Base-by-base conservation (phyloP, 2,888 invertebrate genomes). In the Nymphalis polychloros region DNA sequence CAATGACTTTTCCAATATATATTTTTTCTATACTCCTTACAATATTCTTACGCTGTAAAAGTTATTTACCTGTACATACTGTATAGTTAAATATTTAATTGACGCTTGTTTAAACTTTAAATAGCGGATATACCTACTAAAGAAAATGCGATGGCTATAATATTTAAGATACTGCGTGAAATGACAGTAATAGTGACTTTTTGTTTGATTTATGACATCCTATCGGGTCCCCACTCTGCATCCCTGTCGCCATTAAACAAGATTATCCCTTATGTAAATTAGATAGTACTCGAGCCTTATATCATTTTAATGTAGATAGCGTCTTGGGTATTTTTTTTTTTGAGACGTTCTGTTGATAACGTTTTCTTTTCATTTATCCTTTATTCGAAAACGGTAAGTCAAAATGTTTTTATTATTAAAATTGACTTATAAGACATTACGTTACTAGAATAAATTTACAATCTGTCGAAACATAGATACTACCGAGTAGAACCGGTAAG, bases 261-360 rank as follows among this genome's bases (percentile, higher is more conserved):
- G 76, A 73, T 77, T 75, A 76, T 75, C 72, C 75, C 73, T 71
- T 76, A 77, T 76, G 76, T 76, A 76, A 73, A 77, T 76, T 72
- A 72, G 70, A 76, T 69, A 68, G 67, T 71, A 68, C 68, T 72
- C 67, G 68, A 70, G 71, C 72, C 41, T 69, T 74, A 72, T 75
- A 74, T 77, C 76, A 76, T 75, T 75, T 75, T 74, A 75, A 76
- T 76, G 68, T 82, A 64, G 68, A 57, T 52, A 62, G 52, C 60
- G 61, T 69, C 61, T 64, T 19, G 49, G 35, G 47, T 61, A 20
- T 46, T 63, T 41, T 35, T 41, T 35, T 41, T 63, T 64, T 55
- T 61, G 46, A 35, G 17, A 31, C 53, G 27, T 55, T 19, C 23
- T 48, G 10, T 48, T 61, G 53, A 61, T 66, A 66, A 66, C 27